Evolutionary conservation across 2,888 invertebrate species (phyloP).

Genomic region (Hartigia nigra): DNA sequence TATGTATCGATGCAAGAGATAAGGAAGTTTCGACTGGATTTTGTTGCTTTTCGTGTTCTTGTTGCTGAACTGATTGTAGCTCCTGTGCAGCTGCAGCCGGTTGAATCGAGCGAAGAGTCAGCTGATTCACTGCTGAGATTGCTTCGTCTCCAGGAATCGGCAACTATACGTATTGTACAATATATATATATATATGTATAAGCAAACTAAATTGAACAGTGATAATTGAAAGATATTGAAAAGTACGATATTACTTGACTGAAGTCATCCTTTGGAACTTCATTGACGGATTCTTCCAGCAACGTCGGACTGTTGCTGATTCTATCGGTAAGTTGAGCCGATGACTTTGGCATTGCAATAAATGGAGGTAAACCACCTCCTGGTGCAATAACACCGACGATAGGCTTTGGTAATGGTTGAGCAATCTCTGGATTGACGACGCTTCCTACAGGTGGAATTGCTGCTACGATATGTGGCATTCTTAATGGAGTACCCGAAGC

Average conservation of each 20-base stretch:
- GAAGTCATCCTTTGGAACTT: conserved; percentile 58
- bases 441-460: conserved; percentile 42
- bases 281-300: conserved; percentile 55
- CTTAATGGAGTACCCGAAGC: conserved; percentile 8
- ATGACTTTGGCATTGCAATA: conserved; percentile 58
- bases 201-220: background rate
- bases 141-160: conserved; percentile 56
- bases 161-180: conserved; percentile 35
- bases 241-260: conserved; percentile 41
- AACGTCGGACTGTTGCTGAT: conserved; percentile 55
- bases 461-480: conserved; percentile 47
- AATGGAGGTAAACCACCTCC: conserved; percentile 53
- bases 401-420: conserved; percentile 27
- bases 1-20: conserved; percentile 53
- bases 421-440: conserved; percentile 29
- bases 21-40: conserved; percentile 30
- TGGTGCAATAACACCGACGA: conserved; percentile 26
- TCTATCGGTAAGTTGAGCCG: conserved; percentile 55
- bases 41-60: conserved; percentile 48
- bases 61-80: conserved; percentile 33
- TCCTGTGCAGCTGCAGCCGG: conserved; percentile 42
- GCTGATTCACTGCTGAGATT: conserved; percentile 54
- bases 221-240: background rate
- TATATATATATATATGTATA: background rate
- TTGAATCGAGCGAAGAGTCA: conserved; percentile 56